Conservation (phyloP, 2,113 vertebrate species). For the Oncorhynchus clarkii region DNA sequence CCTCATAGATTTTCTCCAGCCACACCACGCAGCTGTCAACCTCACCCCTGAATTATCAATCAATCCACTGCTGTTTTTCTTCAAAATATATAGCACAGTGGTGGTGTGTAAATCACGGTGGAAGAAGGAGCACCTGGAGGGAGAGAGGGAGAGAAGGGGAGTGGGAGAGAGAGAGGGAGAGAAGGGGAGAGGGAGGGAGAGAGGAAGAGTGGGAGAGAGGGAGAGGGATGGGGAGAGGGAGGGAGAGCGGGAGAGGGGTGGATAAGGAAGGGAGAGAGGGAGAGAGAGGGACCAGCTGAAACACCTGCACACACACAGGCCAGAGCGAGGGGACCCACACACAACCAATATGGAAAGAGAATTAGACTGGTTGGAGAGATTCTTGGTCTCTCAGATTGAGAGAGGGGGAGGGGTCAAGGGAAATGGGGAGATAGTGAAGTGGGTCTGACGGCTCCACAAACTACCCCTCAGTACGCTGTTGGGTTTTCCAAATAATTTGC, state of each 20-base stretch:
- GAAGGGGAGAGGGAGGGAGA: background rate
- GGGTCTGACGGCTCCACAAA: constrained; percentile 46
- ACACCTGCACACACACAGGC: too few relatives aligned
- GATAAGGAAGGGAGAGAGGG: too few relatives aligned
- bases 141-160: background rate
- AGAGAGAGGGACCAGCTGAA: too few relatives aligned
- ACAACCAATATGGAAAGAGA: constrained; percentile 49
- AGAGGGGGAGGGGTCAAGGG: constrained; percentile 20
- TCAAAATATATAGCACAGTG: constrained; percentile 18
- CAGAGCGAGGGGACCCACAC: too few relatives aligned
- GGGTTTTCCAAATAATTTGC: constrained; percentile 57
- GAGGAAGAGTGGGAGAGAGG: too few relatives aligned
- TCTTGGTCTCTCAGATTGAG: constrained; percentile 35
- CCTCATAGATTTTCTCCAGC: background rate
- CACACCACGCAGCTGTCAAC: constrained; percentile 45
- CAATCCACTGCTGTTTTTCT: constrained; percentile 35
- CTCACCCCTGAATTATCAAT: constrained; percentile 46
- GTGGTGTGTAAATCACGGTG: constrained; percentile 46
- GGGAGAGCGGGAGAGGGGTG: too few relatives aligned
- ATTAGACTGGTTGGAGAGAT: constrained; percentile 43
- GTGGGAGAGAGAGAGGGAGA: background rate
- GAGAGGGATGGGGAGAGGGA: too few relatives aligned
- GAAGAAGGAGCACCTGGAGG: background rate
- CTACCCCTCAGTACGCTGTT: constrained; percentile 52
- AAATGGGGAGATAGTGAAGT: background rate